A percentile compares a stretch with the other conserved stretches of the same genome.
These are phyloP conservation scores for Thecophora atra DNA, from an alignment of 2,888 invertebrate genomes.

Conservation along the genomic window DNA sequence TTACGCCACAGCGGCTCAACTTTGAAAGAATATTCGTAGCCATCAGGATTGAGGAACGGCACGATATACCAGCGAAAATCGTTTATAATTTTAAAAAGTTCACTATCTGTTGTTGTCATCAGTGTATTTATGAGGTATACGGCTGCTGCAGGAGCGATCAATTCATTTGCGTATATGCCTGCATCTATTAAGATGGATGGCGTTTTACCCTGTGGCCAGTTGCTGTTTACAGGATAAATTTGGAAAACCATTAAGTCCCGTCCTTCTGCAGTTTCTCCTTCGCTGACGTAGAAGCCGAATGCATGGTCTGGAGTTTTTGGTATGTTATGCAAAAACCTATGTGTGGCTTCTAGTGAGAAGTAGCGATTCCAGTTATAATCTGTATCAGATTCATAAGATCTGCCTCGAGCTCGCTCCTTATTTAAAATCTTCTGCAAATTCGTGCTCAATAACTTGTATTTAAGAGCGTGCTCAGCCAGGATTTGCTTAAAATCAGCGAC, in stretches of 20 bases:
- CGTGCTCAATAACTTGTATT: conserved; percentile 65
- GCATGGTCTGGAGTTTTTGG: conserved; percentile 62
- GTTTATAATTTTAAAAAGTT: conserved; percentile 68
- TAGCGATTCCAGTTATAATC: not conserved
- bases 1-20: conserved; percentile 74
- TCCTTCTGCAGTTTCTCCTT: conserved; percentile 70
- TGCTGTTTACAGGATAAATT: too few relatives aligned
- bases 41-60: conserved; percentile 81
- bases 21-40: conserved; percentile 75
- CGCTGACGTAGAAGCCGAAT: conserved; percentile 66
- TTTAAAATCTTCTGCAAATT: conserved; percentile 53
- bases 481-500: conserved; percentile 45
- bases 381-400: too few relatives aligned
- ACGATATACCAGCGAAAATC: conserved; percentile 79
- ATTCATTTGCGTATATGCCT: conserved; percentile 80
- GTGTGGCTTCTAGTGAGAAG: not conserved
- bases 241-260: conserved; percentile 68
- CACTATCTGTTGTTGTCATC: conserved; percentile 68
- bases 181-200: conserved; percentile 72
- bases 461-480: conserved; percentile 53
- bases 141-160: conserved; percentile 74
- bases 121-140: conserved; percentile 73
- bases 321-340: not conserved
- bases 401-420: not conserved
- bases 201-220: conserved; percentile 52